Conservation (phyloP, 2,797 vertebrate genomes). For the Glossophaga mutica region DNA sequence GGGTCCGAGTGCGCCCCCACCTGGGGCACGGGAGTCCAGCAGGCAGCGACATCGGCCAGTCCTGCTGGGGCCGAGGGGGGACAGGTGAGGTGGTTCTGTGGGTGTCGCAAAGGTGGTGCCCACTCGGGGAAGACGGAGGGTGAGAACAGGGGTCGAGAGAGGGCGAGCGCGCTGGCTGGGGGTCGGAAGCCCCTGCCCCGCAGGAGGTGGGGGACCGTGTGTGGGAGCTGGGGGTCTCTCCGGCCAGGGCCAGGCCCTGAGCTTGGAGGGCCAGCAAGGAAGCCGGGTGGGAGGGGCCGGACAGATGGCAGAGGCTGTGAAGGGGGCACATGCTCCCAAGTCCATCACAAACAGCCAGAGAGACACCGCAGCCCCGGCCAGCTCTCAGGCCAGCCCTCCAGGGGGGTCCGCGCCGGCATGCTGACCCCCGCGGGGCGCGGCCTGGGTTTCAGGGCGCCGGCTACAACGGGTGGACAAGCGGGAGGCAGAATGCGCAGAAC, state of each 20-base stretch:
- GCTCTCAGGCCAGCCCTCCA: background rate
- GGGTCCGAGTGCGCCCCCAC: background rate
- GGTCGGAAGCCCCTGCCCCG: accelerated
- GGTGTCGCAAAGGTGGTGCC: no score
- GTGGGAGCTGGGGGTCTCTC: accelerated
- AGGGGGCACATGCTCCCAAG: accelerated
- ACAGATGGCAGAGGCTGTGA: background rate
- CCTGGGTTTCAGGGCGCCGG: constrained; percentile 87
- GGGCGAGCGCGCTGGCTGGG: accelerated
- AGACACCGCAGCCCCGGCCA: accelerated
- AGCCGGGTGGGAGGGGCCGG: accelerated
- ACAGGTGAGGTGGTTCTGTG: accelerated
- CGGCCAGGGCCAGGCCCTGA: accelerated
- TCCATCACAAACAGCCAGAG: accelerated
- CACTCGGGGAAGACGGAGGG: accelerated
- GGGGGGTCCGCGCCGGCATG: accelerated
- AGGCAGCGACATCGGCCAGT: accelerated
- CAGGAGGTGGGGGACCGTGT: background rate
- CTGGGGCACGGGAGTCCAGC: background rate
- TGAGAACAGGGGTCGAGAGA: accelerated
- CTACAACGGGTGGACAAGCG: constrained; percentile 93
- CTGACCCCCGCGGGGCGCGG: accelerated
- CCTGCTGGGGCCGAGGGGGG: background rate
- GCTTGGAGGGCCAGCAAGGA: background rate
- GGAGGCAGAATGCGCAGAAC: constrained; percentile 92